A percentile compares a stretch with the other conserved stretches of the same genome.
Evolutionary conservation across 2,797 vertebrate genomes (phyloP).

Genomic region (Apodemus agrarius): DNA sequence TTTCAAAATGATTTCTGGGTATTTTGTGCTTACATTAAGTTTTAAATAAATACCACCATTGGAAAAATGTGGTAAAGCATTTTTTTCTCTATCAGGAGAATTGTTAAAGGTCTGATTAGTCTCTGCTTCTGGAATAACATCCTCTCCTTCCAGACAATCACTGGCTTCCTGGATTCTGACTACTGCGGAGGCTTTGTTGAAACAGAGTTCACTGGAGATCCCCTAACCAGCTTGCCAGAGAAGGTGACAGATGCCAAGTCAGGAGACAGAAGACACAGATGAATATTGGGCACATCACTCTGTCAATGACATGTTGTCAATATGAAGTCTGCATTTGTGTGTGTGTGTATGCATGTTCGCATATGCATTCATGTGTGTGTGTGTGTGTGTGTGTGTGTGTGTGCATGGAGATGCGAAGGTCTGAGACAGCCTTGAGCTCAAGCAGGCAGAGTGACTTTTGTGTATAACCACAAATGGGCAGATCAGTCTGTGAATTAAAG

Average conservation of each 20-base stretch:
- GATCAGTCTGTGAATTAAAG: too few species aligned
- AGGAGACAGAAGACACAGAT: constrained; percentile 31
- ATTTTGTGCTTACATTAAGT: not conserved
- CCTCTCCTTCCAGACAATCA: not conserved
- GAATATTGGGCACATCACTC: not conserved
- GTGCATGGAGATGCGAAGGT: too few species aligned
- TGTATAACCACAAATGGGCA: too few species aligned
- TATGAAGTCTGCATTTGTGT: constrained; percentile 74
- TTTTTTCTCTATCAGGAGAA: constrained; percentile 16
- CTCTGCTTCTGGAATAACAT: not conserved
- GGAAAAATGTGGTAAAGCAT: not conserved
- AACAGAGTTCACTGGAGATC: constrained; percentile 33
- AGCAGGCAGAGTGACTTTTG: too few species aligned
- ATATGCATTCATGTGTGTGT: not conserved
- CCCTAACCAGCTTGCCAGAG: not conserved
- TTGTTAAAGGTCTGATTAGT: not conserved
- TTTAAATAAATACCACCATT: constrained; percentile 1
- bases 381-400: too few species aligned
- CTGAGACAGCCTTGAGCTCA: not conserved
- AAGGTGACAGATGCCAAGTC: not conserved
- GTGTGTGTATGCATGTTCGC: not conserved
- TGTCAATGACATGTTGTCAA: not conserved
- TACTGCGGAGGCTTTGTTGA: constrained; percentile 27
- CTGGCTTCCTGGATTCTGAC: not conserved
- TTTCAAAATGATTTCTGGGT: constrained; percentile 17